Evolutionary conservation across 2,888 invertebrate species (phyloP), one percentile per base, ranked within the genome.

Genomic region (Euphydryas editha): DNA sequence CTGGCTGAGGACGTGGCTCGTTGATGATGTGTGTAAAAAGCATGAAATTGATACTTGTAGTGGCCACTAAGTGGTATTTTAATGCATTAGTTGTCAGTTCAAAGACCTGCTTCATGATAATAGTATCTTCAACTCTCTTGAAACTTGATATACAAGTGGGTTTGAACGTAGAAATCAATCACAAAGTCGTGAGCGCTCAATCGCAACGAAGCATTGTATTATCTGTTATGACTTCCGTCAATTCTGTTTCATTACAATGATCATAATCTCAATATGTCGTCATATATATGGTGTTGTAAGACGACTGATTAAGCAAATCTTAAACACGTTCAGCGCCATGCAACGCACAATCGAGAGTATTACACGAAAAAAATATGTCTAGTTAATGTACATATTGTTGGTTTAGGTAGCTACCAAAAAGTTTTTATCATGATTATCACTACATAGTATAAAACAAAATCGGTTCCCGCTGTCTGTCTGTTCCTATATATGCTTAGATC

Each of bases 121-220:
- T 62, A 37, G 10, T 60, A 65, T 56, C 56, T 71, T 70, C 65
- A 7, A 30, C 30, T 71, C 67, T 69, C 65, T 75, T 67, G 68
- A 60, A 68, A 66, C 69, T n/a, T 30, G 5, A 30, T 5, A 5
- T 8, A 77, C 72, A 75, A 74, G 65, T 67, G 60, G 62, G 58
- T 55, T 55, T 67, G 47, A 58, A 46, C 67, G 56, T 67, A 64
- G 61, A 72, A 78, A 77, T 76, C 72, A 78, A 80, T 81, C 82
- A 81, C 74, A 76, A 71, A 79, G 69, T 76, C 76, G 82, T 79
- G 77, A 78, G 76, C 77, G 72, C 76, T 81, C 78, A 69, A 75
- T 78, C 78, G 77, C 71, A 72, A 62, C 68, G 73, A 76, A 73
- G 70, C 70, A 73, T 72, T 75, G 72, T 69, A 75, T 76, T 77